Conservation (phyloP, 2,113 vertebrate species). For the Dicrurus megarhynchus region DNA sequence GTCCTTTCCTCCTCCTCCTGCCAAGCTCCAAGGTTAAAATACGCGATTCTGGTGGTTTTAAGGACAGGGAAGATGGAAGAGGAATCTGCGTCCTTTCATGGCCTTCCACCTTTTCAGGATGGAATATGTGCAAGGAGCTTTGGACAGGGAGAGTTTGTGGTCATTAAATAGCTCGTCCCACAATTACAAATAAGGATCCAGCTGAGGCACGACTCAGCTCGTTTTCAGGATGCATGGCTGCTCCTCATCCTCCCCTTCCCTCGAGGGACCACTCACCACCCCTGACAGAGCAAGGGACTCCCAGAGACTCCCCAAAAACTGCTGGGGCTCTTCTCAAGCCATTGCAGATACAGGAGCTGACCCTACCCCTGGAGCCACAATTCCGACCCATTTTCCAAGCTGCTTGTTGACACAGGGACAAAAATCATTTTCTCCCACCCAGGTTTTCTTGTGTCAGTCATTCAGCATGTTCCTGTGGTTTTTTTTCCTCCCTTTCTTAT, state of each 20-base stretch:
- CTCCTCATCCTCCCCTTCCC: neutral
- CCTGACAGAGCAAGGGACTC: neutral
- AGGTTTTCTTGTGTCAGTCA: neutral
- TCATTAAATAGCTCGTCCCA: neutral
- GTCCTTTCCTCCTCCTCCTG: neutral
- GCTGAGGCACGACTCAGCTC: neutral
- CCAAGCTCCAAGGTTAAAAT: neutral
- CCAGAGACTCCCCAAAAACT: neutral
- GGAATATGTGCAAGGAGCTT: neutral
- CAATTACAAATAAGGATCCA: neutral
- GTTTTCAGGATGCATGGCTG: accelerated
- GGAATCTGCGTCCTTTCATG: neutral
- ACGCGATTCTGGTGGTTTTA: accelerated
- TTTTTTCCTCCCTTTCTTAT: slow-evolving; percentile 1
- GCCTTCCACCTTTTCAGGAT: neutral
- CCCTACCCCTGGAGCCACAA: neutral
- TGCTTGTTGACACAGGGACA: neutral
- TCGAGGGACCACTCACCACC: accelerated
- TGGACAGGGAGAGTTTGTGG: neutral
- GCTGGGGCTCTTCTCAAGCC: neutral
- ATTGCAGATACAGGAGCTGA: neutral
- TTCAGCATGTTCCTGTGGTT: neutral
- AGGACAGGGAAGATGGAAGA: neutral
- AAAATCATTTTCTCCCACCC: neutral
- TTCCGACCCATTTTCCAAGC: neutral